Evolutionary conservation across 2,113 vertebrate species (phyloP), one percentile per base, ranked within the genome.

Genomic region (Sinocyclocheilus grahami): DNA sequence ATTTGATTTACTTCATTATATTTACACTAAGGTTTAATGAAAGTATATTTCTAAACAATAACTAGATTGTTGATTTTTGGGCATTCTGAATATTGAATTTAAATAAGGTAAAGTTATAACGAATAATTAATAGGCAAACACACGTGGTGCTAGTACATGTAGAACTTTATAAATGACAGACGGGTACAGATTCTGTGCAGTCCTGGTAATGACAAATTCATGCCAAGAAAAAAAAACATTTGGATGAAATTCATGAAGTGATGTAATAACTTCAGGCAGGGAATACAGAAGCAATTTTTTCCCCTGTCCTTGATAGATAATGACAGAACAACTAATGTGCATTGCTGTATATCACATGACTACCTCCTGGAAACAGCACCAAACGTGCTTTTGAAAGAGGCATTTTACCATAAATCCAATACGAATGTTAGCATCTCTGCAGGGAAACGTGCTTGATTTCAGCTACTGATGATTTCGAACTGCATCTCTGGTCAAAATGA

Each of bases 401-500:
- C 39, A 48, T 82, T 82, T 82, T 67, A 67, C 79, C 79, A 88
- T 74, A 24, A 82, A 87, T 69, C 55, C 30, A 53, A 51, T 42
- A 83, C 12, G 75, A 58, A 71, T 79, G 24, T 33, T 24, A 46
- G 13, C 69, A 72, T 39, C 76, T 53, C 76, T 37, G 69, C 58
- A 77, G 58, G 83, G 78, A 81, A 60, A 82, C 60, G 78, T 46
- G 22, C 75, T 69, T 87, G 55, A 87, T 62, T 72, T 85, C 76
- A 76, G 5, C 14, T 62, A 72, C 27, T 63, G 39, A 39, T 74
- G 65, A 39, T 69, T 67, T 71, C 13, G 8, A 81, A 84, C 51
- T 18, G 81, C 82, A 78, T 22, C 58, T 82, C 62, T 18, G 78
- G 78, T 39, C 55, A 39, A 33, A 62, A 11, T 30, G 80, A 48